These are phyloP conservation scores for Ganaspis sp. DNA, from an alignment of 1,140 invertebrate species.

Conservation along the genomic window DNA sequence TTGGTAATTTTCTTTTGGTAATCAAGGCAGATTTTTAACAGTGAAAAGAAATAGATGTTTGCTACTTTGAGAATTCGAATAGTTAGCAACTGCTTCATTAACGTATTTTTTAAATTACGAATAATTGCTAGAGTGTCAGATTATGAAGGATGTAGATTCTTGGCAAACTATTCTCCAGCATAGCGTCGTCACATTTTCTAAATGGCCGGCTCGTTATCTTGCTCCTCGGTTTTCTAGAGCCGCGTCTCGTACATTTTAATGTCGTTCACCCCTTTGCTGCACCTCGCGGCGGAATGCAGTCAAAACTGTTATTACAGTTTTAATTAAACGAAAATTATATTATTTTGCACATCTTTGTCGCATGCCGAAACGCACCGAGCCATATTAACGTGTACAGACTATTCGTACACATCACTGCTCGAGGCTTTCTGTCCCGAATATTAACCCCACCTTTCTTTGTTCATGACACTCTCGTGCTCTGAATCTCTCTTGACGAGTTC, in stretches of 20 bases:
- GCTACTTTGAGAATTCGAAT: not conserved
- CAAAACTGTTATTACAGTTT: slow-evolving; percentile 65
- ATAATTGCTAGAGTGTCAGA: not conserved
- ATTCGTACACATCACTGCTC: slow-evolving; percentile 33
- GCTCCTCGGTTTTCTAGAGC: too few relatives aligned
- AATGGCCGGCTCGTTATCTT: not conserved
- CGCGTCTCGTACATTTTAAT: slow-evolving; percentile 57
- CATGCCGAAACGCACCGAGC: slow-evolving; percentile 44
- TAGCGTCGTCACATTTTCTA: not conserved
- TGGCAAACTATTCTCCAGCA: not conserved
- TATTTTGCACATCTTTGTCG: slow-evolving; percentile 62
- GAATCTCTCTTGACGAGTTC: not conserved
- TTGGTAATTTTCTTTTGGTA: too few relatives aligned
- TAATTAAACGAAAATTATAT: slow-evolving; percentile 68
- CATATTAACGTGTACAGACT: slow-evolving; percentile 51
- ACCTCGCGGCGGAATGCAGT: slow-evolving; percentile 48
- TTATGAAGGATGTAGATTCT: slow-evolving; percentile 8
- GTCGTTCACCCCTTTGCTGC: slow-evolving; percentile 9
- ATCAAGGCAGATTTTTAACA: too few relatives aligned
- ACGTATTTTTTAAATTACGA: not conserved
- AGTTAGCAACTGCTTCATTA: not conserved
- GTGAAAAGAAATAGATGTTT: too few relatives aligned
- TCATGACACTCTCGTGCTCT: not conserved
- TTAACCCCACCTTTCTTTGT: slow-evolving; percentile 36
- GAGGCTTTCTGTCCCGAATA: slow-evolving; percentile 53